These are phyloP conservation scores for Parapsyche elsis DNA, from an alignment of 1,140 invertebrate genomes.

Conservation along the genomic window DNA sequence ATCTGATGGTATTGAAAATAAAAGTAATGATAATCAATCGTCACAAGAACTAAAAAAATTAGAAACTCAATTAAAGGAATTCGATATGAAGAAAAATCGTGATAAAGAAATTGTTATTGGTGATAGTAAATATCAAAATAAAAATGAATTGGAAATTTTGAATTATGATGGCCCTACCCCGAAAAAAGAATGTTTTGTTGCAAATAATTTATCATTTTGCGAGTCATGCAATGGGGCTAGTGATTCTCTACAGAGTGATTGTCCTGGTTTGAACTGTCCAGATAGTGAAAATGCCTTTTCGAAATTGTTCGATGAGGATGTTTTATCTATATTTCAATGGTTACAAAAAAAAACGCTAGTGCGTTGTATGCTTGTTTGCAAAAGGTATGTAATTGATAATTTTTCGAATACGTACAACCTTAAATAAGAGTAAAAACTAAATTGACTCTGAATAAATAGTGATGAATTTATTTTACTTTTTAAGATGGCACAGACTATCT, in stretches of 20 bases:
- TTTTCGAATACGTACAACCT: too few species aligned
- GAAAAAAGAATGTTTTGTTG: slow-evolving; percentile 49
- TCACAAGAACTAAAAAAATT: neutral
- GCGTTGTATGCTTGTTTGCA: slow-evolving; percentile 76
- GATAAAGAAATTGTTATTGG: too few species aligned
- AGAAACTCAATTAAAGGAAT: neutral
- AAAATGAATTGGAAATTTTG: too few species aligned
- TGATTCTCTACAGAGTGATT: neutral
- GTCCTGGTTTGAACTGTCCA: neutral
- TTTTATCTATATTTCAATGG: slow-evolving; percentile 85
- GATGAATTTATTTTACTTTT: too few species aligned
- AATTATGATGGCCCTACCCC: neutral
- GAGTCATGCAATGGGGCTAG: slow-evolving; percentile 17
- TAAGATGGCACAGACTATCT: slow-evolving; percentile 79
- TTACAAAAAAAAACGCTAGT: slow-evolving; percentile 81
- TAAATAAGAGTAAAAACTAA: too few species aligned
- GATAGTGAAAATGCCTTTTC: slow-evolving; percentile 43
- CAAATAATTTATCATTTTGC: slow-evolving; percentile 40
- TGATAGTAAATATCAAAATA: too few species aligned
- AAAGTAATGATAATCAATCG: slow-evolving; percentile 7
- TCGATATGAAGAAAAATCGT: too few species aligned
- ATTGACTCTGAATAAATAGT: too few species aligned
- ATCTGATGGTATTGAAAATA: neutral
- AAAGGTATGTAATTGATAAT: slow-evolving; percentile 67
- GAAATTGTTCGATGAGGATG: slow-evolving; percentile 79